phyloP scores from a whole-genome alignment of 1,140 invertebrate genomes.

The Argopecten irradians region DNA sequence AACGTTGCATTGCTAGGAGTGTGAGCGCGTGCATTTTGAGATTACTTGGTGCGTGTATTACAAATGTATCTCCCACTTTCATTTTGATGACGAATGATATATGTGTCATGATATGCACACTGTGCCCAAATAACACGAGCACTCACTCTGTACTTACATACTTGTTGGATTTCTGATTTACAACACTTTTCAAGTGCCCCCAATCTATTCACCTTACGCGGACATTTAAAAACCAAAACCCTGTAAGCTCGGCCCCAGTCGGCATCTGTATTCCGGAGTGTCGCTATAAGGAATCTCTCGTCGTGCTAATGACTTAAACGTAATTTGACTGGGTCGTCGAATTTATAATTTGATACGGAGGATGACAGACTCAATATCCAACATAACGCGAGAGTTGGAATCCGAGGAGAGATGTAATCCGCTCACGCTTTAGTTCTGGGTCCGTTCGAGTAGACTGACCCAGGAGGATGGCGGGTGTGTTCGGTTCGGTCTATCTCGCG shows the following conservation, averaged over 20 bases:
- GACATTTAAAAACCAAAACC: constrained; percentile 11
- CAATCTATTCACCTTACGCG: neutral
- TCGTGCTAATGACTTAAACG: neutral
- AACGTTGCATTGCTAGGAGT: too few relatives aligned
- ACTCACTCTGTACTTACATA: neutral
- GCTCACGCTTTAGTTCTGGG: neutral
- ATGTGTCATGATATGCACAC: neutral
- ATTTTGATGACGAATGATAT: neutral
- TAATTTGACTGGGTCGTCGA: neutral
- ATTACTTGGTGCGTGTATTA: too few relatives aligned
- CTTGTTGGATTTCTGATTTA: neutral
- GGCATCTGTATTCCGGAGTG: neutral
- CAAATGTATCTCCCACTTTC: neutral
- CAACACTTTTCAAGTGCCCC: neutral
- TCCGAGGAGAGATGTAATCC: neutral
- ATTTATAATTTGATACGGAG: constrained; percentile 12
- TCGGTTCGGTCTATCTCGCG: neutral
- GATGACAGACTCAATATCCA: neutral
- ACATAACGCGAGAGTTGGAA: constrained; percentile 1
- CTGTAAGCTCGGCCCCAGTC: neutral
- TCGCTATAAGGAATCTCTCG: neutral
- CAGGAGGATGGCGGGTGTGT: neutral
- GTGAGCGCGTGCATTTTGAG: too few relatives aligned
- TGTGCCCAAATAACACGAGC: neutral
- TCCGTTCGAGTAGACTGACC: constrained; percentile 19